phyloP scores from a whole-genome alignment of 2,888 invertebrate genomes.

The Ariolimax columbianus region DNA sequence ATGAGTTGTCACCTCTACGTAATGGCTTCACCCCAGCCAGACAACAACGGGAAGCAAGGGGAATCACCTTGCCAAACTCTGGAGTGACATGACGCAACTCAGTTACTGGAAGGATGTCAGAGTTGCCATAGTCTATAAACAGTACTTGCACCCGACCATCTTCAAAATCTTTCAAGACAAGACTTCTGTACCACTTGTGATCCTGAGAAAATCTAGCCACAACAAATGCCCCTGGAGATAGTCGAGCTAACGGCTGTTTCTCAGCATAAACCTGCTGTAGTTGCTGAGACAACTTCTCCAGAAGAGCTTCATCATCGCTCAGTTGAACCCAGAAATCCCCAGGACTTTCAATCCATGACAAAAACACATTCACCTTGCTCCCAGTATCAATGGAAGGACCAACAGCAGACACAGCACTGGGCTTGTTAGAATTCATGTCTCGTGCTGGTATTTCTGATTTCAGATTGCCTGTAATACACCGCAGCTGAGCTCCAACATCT shows the following conservation, averaged over 20 bases:
- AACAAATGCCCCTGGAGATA: slow-evolving; percentile 49
- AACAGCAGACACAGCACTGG: slow-evolving; percentile 29
- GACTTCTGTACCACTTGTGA: slow-evolving; percentile 69
- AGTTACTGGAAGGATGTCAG: slow-evolving; percentile 56
- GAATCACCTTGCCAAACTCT: slow-evolving; percentile 44
- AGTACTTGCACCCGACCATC: slow-evolving; percentile 61
- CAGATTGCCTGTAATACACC: neutral
- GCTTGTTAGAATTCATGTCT: slow-evolving; percentile 7
- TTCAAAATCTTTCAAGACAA: slow-evolving; percentile 57
- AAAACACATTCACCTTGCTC: slow-evolving; percentile 55
- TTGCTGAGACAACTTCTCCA: slow-evolving; percentile 63
- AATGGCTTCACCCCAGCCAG: slow-evolving; percentile 43
- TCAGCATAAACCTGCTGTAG: slow-evolving; percentile 59
- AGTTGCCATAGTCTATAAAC: slow-evolving; percentile 75
- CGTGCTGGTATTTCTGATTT: neutral
- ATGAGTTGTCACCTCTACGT: slow-evolving; percentile 29
- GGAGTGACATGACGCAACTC: slow-evolving; percentile 52
- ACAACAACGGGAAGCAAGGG: slow-evolving; percentile 51
- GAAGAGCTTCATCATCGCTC: slow-evolving; percentile 48
- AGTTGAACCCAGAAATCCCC: slow-evolving; percentile 69
- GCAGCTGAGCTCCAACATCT: slow-evolving; percentile 43
- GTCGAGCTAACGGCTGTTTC: slow-evolving; percentile 38
- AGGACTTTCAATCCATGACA: slow-evolving; percentile 63
- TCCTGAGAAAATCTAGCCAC: slow-evolving; percentile 59
- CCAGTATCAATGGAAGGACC: slow-evolving; percentile 50